Conservation (phyloP, 2,888 invertebrate genomes). For the Mellilla xanthometata region DNA sequence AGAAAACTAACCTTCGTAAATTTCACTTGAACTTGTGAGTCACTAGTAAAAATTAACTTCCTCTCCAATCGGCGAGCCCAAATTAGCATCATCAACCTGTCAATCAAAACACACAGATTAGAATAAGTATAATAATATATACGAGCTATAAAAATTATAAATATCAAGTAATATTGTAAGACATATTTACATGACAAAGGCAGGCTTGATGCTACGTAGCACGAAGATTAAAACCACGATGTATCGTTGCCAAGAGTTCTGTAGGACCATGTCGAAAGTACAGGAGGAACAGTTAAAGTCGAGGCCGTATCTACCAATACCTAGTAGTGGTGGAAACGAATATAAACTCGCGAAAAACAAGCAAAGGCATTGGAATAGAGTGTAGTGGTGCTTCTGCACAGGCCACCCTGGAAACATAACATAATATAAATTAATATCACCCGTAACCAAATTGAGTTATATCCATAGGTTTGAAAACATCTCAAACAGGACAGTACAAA, state of each 20-base stretch:
- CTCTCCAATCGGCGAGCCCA: slow-evolving; percentile 52
- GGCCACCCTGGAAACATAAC: slow-evolving; percentile 55
- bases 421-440: not conserved
- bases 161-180: not conserved
- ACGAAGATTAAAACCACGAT: slow-evolving; percentile 52
- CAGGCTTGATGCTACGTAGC: slow-evolving; percentile 64
- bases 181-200: slow-evolving; percentile 64
- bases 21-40: slow-evolving; percentile 25
- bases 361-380: slow-evolving; percentile 52
- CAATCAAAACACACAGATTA: not conserved
- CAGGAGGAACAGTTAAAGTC: slow-evolving; percentile 69
- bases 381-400: slow-evolving; percentile 54
- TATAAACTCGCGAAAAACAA: slow-evolving; percentile 58
- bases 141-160: too few relatives aligned
- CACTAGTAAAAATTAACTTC: slow-evolving; percentile 34
- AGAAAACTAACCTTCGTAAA: slow-evolving; percentile 22
- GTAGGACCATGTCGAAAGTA: slow-evolving; percentile 62
- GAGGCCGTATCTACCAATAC: slow-evolving; percentile 60
- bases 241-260: slow-evolving; percentile 50
- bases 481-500: too few relatives aligned
- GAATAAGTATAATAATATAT: not conserved
- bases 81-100: slow-evolving; percentile 50
- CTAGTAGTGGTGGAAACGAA: slow-evolving; percentile 59
- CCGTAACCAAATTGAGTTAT: too few relatives aligned
- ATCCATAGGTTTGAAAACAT: too few relatives aligned